Evolutionary conservation across 2,113 vertebrate genomes (phyloP).

Genomic region (Upupa epops): DNA sequence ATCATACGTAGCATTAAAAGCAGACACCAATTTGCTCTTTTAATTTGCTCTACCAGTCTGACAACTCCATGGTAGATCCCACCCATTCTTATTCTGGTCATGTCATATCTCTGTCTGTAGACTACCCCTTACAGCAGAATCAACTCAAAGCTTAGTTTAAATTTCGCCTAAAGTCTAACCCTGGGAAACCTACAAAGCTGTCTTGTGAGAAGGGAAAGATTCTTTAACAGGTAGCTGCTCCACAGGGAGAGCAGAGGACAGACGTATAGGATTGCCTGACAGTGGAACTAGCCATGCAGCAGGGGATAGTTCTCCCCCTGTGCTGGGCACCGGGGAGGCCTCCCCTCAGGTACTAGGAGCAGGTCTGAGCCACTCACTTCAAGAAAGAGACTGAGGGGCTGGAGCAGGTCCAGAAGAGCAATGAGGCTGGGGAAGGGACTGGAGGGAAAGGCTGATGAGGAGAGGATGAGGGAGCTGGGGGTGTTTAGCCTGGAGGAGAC

Average conservation of each 20-base stretch:
- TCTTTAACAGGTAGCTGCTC: background rate
- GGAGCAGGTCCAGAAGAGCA: too few relatives aligned
- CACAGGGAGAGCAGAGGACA: background rate
- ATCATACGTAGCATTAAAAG: background rate
- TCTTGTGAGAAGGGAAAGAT: background rate
- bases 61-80: background rate
- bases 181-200: background rate
- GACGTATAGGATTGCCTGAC: background rate
- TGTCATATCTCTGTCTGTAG: background rate
- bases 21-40: background rate
- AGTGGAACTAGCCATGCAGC: background rate
- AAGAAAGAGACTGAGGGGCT: too few relatives aligned
- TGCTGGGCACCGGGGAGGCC: too few relatives aligned
- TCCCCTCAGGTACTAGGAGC: too few relatives aligned
- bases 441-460: too few relatives aligned
- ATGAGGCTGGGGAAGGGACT: too few relatives aligned
- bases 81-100: background rate
- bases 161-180: background rate
- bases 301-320: too few relatives aligned
- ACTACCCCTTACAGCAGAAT: background rate
- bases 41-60: background rate
- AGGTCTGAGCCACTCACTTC: too few relatives aligned
- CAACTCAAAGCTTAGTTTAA: background rate
- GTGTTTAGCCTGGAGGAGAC: too few relatives aligned
- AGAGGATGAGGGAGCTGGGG: too few relatives aligned